Base-by-base conservation (phyloP, 2,113 vertebrate species). In the Micromys minutus region DNA sequence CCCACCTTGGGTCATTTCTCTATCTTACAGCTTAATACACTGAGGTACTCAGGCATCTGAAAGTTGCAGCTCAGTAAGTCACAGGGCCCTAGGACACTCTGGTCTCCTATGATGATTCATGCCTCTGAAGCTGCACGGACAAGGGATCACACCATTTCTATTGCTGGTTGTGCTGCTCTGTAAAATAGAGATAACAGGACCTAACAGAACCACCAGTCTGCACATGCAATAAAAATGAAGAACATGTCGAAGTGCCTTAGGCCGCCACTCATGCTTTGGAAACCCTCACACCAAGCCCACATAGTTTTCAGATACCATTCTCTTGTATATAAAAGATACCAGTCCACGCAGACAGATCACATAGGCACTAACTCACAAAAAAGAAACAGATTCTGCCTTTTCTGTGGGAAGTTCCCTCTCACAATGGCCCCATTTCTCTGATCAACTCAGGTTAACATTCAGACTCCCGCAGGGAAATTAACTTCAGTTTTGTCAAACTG, bases 201-300 rank as follows among this genome's bases (percentile, higher is more conserved):
- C 39, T 50, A 90, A 77, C 12, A 36, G 88, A n/a, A 9, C 19
- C 55, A 4, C n/a, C 3, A 72, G 45, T 88, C 10, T 89, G 67
- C 55, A 88, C 52, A 83, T 91, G 91, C 88, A 89, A 95, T 96
- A 57, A 87, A 90, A 87, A 87, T 29, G 5, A 63, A 91, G 83
- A 81, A 47, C 4, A 57, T 34, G n/a, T 55, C 4, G 45, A 96
- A 91, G 79, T 83, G 57, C 61, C 77, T 63, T 84, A 57, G 75
- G 84, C n/a, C 1, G 2, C 63, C 80, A 65, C 10, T 65, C 87
- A 93, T 63, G 84, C 69, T 93, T 65, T 80, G 39, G 31, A n/a
- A 93, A 52, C 11, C 7, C 21, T 90, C 31, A 47, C 72, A 84
- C 39, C 79, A 80, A 84, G 47, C 81, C 15, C 67, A 87, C 13